phyloP scores from a whole-genome alignment of 1,140 invertebrate species.

The Drosophila bifasciata region DNA sequence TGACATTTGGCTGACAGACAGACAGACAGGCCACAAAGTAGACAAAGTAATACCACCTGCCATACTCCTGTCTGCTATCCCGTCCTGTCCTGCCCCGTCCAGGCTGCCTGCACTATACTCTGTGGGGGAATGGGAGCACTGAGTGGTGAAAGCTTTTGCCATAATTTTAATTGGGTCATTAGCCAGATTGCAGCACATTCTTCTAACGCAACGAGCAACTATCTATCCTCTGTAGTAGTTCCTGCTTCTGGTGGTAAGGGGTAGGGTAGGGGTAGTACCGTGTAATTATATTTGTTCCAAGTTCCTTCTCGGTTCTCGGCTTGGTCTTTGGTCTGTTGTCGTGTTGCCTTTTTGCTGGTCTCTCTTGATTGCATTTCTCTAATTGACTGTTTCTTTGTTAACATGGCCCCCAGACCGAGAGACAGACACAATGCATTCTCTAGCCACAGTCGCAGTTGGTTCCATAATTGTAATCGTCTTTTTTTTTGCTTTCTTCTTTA shows the following conservation, averaged over 20 bases:
- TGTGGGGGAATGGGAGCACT: conserved; percentile 1
- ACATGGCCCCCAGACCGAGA: not conserved
- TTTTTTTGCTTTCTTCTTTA: conserved; percentile 16
- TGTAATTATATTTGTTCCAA: conserved; percentile 33
- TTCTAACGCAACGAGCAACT: conserved; percentile 44
- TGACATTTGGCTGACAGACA: no score
- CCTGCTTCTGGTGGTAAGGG: not conserved
- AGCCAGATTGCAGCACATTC: conserved; percentile 64
- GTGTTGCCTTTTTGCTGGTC: conserved; percentile 2
- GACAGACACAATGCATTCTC: no score
- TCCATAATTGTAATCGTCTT: conserved; percentile 10
- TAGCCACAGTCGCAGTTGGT: not conserved
- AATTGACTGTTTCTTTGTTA: conserved; percentile 25
- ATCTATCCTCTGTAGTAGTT: no score
- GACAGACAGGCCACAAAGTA: not conserved
- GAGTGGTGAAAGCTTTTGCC: conserved; percentile 42
- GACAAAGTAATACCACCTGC: no score
- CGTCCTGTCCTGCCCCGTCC: conserved; percentile 5
- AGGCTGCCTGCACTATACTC: not conserved
- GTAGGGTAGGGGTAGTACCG: not conserved
- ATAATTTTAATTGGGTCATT: conserved; percentile 67
- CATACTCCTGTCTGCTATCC: no score
- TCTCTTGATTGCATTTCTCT: conserved; percentile 40
- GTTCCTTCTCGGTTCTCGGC: conserved; percentile 1
- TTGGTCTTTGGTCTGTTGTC: not conserved